These are phyloP conservation scores for Todiramphus chloris DNA, from an alignment of 2,113 vertebrate genomes.

Conservation along the genomic window DNA sequence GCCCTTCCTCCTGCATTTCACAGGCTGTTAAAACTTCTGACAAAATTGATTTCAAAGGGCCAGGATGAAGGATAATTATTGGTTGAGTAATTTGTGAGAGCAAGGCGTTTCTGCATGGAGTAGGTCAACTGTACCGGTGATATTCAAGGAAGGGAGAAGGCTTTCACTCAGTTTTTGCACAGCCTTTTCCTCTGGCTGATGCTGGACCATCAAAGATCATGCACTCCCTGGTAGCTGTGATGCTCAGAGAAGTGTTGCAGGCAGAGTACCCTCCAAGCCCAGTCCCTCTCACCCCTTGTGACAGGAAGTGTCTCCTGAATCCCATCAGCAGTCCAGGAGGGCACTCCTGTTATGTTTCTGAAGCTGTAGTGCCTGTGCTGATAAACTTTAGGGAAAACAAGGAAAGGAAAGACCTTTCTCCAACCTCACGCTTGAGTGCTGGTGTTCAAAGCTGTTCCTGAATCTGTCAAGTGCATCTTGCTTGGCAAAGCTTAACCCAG, in stretches of 20 bases:
- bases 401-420: neutral
- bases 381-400: neutral
- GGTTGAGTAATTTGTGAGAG: neutral
- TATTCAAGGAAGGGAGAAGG: neutral
- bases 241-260: neutral
- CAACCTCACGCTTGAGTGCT: neutral
- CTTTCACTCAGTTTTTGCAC: accelerated
- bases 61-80: neutral
- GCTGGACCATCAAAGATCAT: neutral
- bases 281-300: neutral
- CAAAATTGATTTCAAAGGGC: neutral
- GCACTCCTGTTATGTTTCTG: neutral
- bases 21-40: neutral
- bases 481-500: neutral
- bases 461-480: neutral
- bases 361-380: neutral
- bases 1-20: neutral
- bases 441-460: accelerated
- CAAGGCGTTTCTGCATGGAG: neutral
- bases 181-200: neutral
- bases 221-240: neutral
- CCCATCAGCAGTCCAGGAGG: neutral
- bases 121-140: accelerated
- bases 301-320: neutral
- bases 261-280: neutral